These are phyloP conservation scores for Dascillus cervinus DNA, from an alignment of 2,888 invertebrate species.

Conservation along the genomic window DNA sequence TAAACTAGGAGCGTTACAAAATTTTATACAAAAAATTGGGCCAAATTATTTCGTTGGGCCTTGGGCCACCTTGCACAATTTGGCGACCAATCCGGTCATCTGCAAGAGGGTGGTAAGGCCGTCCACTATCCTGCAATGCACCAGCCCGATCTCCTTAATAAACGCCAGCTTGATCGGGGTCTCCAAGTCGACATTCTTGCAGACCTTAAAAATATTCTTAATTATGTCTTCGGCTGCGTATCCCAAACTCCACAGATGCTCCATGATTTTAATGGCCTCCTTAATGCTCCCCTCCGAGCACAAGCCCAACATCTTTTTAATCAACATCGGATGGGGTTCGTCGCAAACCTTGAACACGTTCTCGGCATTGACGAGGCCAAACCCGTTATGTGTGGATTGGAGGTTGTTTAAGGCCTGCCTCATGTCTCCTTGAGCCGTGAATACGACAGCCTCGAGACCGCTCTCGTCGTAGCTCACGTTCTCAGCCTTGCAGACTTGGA, in stretches of 20 bases:
- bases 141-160: constrained; percentile 84
- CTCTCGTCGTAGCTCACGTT: constrained; percentile 76
- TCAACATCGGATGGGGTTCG: constrained; percentile 93
- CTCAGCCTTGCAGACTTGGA: constrained; percentile 69
- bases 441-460: constrained; percentile 92
- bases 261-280: constrained; percentile 79
- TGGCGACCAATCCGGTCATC: constrained; percentile 80
- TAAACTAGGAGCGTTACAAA: neutral
- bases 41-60: constrained; percentile 6
- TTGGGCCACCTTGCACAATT: constrained; percentile 54
- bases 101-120: constrained; percentile 84
- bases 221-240: constrained; percentile 97
- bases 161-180: constrained; percentile 79
- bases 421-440: constrained; percentile 98
- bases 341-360: constrained; percentile 99
- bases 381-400: constrained; percentile 90
- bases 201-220: constrained; percentile 87
- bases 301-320: constrained; percentile 82
- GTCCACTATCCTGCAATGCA: constrained; percentile 85
- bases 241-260: constrained; percentile 86
- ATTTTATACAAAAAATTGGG: neutral
- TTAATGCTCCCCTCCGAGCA: constrained; percentile 77
- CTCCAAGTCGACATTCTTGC: constrained; percentile 74
- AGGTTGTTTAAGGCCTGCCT: constrained; percentile 95
- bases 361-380: constrained; percentile 80